These are phyloP conservation scores for Dissostichus mawsoni DNA, from an alignment of 2,113 vertebrate species.

Conservation along the genomic window DNA sequence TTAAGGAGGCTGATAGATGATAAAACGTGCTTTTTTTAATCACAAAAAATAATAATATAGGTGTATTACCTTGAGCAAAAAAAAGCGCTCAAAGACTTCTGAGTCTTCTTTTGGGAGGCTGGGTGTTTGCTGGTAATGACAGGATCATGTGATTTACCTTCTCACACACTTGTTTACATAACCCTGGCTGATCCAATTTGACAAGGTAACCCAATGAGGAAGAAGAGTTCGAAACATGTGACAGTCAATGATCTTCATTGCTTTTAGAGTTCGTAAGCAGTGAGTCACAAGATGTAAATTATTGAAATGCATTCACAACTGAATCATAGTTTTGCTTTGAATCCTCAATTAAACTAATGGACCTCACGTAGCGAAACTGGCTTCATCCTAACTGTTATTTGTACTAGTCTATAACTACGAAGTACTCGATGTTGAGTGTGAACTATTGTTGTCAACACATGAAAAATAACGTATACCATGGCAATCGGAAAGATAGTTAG, in stretches of 20 bases:
- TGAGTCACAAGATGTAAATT: not conserved
- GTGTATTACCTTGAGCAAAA: too few relatives aligned
- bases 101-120: not conserved
- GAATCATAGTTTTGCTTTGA: not conserved
- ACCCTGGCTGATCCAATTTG: not conserved
- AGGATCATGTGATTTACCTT: not conserved
- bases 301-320: not conserved
- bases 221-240: not conserved
- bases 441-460: not conserved
- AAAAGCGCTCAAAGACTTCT: not conserved
- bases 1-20: not conserved
- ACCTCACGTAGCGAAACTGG: not conserved
- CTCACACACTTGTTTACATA: not conserved
- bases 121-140: not conserved
- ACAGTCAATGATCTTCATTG: not conserved
- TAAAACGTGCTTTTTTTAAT: not conserved
- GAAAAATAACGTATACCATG: not conserved
- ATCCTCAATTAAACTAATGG: not conserved
- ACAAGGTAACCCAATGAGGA: not conserved
- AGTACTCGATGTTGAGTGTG: not conserved
- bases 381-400: not conserved
- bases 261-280: not conserved
- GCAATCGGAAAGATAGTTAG: not conserved
- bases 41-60: too few relatives aligned
- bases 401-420: not conserved